Conservation (phyloP, 2,888 invertebrate genomes). For the Ormyrus pomaceus region DNA sequence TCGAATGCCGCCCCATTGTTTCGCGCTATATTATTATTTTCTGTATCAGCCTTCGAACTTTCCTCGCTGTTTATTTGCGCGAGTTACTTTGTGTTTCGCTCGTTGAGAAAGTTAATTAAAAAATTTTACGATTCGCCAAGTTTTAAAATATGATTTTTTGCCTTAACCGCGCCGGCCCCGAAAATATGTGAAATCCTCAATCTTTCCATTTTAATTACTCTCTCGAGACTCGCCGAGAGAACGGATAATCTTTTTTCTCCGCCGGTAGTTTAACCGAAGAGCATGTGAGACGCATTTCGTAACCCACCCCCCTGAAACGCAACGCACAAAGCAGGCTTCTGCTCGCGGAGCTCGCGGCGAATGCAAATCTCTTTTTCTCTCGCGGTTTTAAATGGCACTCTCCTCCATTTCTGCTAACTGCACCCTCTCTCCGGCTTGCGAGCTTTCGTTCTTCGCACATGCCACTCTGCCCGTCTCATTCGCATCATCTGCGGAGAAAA, state of each 20-base stretch:
- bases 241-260: slow-evolving; percentile 28
- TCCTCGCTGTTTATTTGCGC: slow-evolving; percentile 40
- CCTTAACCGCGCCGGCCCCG: not conserved
- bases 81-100: slow-evolving; percentile 15
- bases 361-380: slow-evolving; percentile 73
- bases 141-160: not conserved
- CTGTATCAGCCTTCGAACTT: slow-evolving; percentile 37
- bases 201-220: slow-evolving; percentile 42
- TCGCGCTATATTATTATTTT: slow-evolving; percentile 48
- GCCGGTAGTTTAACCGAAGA: slow-evolving; percentile 47
- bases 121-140: not conserved
- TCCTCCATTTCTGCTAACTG: slow-evolving; percentile 55
- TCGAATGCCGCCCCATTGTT: slow-evolving; percentile 51
- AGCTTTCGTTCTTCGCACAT: slow-evolving; percentile 58
- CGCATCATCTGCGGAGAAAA: slow-evolving; percentile 55
- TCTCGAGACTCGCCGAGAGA: slow-evolving; percentile 6
- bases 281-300: slow-evolving; percentile 70
- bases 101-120: slow-evolving; percentile 18
- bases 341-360: slow-evolving; percentile 60
- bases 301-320: slow-evolving; percentile 64
- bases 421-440: not conserved
- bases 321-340: slow-evolving; percentile 49
- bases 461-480: slow-evolving; percentile 44
- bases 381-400: slow-evolving; percentile 71
- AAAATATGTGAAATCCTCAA: slow-evolving; percentile 6